phyloP scores from a whole-genome alignment of 2,113 vertebrate species.

The Corythornis vintsioides region DNA sequence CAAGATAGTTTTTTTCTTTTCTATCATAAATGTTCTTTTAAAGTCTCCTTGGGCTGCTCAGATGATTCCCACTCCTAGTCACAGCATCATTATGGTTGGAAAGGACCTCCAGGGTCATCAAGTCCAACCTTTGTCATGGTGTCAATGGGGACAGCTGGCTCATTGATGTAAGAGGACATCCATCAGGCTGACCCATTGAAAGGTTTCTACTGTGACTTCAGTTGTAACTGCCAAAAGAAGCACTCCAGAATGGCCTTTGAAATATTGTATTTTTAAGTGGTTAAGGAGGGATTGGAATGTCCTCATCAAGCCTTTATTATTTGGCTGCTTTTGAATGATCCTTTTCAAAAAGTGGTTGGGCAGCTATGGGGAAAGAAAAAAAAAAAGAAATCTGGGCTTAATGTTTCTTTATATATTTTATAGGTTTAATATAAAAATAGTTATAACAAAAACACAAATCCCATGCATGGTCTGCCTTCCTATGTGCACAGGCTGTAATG shows the following conservation, averaged over 20 bases:
- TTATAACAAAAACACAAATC: constrained; percentile 8
- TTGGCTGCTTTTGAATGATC: constrained; percentile 44
- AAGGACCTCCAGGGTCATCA: too few species aligned
- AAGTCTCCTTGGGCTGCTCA: neutral
- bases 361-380: neutral
- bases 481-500: neutral
- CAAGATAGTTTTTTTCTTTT: neutral
- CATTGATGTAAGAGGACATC: constrained; percentile 28
- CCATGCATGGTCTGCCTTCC: neutral
- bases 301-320: constrained; percentile 50
- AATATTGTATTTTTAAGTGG: constrained; percentile 55
- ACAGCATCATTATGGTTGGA: too few species aligned
- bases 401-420: constrained; percentile 1
- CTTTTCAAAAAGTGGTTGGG: constrained; percentile 37
- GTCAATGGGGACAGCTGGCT: constrained; percentile 26
- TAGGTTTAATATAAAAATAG: constrained; percentile 40
- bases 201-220: constrained; percentile 22
- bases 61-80: constrained; percentile 2
- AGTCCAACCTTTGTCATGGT: too few species aligned
- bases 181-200: constrained; percentile 56
- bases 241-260: constrained; percentile 45
- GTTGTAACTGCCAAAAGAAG: constrained; percentile 59
- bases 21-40: neutral
- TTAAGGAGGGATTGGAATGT: constrained; percentile 59
- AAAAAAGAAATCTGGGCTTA: neutral